Evolutionary conservation across 2,113 vertebrate genomes (phyloP).

Genomic region (Pitta sordida): DNA sequence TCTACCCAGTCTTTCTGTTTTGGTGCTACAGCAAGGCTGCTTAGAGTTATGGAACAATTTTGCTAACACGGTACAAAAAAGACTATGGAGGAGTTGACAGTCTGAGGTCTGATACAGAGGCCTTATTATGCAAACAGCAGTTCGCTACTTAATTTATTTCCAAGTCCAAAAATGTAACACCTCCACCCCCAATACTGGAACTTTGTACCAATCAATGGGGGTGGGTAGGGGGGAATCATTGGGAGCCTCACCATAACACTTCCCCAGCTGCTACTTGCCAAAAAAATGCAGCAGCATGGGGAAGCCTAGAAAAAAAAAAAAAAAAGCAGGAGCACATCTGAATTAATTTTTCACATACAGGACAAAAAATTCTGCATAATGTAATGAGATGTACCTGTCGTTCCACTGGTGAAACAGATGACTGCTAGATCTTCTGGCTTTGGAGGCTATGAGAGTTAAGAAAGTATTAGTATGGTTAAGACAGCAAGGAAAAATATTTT

Average conservation of each 20-base stretch:
- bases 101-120: not conserved
- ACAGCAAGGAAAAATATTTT: not conserved
- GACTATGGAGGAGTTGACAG: not conserved
- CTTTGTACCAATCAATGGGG: not conserved
- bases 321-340: not conserved
- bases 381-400: constrained; percentile 83
- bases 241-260: not conserved
- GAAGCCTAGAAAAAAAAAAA: not conserved
- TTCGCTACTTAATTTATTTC: not conserved
- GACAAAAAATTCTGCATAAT: not conserved
- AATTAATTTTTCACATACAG: not conserved
- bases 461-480: not conserved
- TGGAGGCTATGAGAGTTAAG: constrained; percentile 80
- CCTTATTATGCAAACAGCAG: not conserved
- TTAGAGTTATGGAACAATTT: not conserved
- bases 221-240: not conserved
- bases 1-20: not conserved
- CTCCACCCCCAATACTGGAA: not conserved
- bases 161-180: not conserved
- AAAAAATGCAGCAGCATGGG: not conserved
- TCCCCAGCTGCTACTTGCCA: constrained; percentile 2
- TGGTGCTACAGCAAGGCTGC: not conserved
- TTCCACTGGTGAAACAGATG: constrained; percentile 97
- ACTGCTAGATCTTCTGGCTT: constrained; percentile 90
- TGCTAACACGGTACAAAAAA: not conserved